These are phyloP conservation scores for Cyanoramphus novaezelandiae DNA, from an alignment of 2,113 vertebrate species.

Conservation along the genomic window DNA sequence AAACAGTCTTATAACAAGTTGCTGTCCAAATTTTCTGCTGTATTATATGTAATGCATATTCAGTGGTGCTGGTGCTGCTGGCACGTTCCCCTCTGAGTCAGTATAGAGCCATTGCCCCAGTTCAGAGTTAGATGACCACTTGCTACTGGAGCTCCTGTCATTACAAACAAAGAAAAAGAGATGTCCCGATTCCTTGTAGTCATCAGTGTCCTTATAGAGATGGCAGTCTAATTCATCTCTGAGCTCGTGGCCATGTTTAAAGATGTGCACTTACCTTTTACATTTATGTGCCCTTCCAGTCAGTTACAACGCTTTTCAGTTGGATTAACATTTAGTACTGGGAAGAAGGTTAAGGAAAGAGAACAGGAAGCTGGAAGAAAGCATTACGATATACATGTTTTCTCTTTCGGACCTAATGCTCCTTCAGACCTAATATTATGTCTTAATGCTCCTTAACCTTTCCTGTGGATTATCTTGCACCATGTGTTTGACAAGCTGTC, in stretches of 20 bases:
- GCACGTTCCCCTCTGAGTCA: conserved; percentile 10
- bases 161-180: conserved; percentile 5
- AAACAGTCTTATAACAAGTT: conserved; percentile 33
- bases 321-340: background rate
- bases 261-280: background rate
- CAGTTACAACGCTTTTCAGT: background rate
- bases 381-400: background rate
- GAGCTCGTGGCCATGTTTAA: rapidly evolving
- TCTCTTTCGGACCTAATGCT: background rate
- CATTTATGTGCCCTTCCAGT: background rate
- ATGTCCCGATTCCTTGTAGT: background rate
- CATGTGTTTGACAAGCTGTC: background rate
- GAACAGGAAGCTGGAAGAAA: background rate
- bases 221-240: background rate
- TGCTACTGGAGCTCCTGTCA: background rate
- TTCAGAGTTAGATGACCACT: background rate
- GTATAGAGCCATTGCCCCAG: background rate
- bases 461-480: background rate
- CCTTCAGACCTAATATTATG: background rate
- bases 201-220: background rate
- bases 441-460: background rate
- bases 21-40: conserved; percentile 35
- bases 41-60: background rate
- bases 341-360: background rate
- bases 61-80: conserved; percentile 41